phyloP scores from a whole-genome alignment of 2,888 invertebrate species.

The Sthenelais limicola region DNA sequence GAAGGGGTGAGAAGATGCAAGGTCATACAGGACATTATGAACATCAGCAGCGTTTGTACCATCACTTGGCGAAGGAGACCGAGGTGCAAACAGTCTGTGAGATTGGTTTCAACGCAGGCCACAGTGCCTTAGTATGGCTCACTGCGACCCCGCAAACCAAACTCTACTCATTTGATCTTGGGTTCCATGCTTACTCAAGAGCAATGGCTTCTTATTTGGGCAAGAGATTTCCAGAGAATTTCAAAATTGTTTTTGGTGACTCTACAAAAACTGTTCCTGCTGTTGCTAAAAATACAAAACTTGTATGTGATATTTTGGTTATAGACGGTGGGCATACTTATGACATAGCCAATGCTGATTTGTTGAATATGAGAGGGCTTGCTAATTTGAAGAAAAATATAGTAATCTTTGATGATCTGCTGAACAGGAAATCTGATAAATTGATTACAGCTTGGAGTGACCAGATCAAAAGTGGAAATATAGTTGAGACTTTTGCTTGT shows the following conservation, averaged over 20 bases:
- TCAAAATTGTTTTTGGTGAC: conserved; percentile 45
- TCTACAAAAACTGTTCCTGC: conserved; percentile 45
- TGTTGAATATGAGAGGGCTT: conserved; percentile 22
- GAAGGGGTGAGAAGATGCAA: too few species aligned
- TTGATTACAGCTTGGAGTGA: too few species aligned
- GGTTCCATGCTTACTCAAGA: conserved; percentile 40
- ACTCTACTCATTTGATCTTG: conserved; percentile 47
- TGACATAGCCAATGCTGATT: conserved; percentile 41
- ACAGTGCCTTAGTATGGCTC: conserved; percentile 16
- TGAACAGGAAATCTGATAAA: too few species aligned
- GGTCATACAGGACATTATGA: neutral
- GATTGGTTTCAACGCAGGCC: conserved; percentile 37
- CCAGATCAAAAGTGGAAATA: too few species aligned
- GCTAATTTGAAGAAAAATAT: neutral
- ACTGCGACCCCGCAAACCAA: neutral
- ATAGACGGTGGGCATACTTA: conserved; percentile 51
- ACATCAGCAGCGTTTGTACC: neutral
- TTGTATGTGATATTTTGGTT: conserved; percentile 47
- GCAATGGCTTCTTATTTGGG: conserved; percentile 45
- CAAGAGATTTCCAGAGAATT: conserved; percentile 41
- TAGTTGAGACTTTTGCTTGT: too few species aligned
- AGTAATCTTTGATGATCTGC: neutral
- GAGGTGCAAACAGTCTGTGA: conserved; percentile 15
- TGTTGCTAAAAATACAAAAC: neutral
- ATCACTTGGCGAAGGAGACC: neutral